Conservation (phyloP, 2,113 vertebrate genomes). For the Morone chrysops region DNA sequence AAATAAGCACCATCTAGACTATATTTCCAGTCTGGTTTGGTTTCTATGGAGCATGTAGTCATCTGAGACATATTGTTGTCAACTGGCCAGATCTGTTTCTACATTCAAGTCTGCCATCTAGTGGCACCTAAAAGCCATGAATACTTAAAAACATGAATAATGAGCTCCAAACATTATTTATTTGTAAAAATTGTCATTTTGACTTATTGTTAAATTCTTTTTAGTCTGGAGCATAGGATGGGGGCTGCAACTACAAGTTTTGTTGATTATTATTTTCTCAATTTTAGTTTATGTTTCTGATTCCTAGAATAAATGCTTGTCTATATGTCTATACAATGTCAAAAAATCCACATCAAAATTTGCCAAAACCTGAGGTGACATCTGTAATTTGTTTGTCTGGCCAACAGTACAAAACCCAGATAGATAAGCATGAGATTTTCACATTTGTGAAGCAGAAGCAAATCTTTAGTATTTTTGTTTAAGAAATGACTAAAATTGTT, state of each 20-base stretch:
- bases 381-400: neutral
- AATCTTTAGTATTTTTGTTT: neutral
- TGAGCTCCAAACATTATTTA: neutral
- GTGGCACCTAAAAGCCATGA: conserved; percentile 66
- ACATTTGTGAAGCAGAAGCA: neutral
- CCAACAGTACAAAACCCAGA: neutral
- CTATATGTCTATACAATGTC: neutral
- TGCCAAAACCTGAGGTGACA: neutral
- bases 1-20: conserved; percentile 41
- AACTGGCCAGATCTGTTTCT: conserved; percentile 47
- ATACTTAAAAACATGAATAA: neutral
- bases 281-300: neutral
- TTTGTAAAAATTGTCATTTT: neutral
- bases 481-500: neutral
- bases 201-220: neutral
- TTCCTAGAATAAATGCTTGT: neutral
- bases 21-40: conserved; percentile 56
- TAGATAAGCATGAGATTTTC: neutral
- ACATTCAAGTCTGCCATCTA: conserved; percentile 85
- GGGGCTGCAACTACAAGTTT: too few species aligned
- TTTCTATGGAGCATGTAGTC: conserved; percentile 48
- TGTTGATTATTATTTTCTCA: neutral
- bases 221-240: neutral
- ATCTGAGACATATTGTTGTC: conserved; percentile 11
- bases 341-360: neutral